These are phyloP conservation scores for Epistrophe grossulariae DNA, from an alignment of 2,888 invertebrate genomes.

Conservation along the genomic window DNA sequence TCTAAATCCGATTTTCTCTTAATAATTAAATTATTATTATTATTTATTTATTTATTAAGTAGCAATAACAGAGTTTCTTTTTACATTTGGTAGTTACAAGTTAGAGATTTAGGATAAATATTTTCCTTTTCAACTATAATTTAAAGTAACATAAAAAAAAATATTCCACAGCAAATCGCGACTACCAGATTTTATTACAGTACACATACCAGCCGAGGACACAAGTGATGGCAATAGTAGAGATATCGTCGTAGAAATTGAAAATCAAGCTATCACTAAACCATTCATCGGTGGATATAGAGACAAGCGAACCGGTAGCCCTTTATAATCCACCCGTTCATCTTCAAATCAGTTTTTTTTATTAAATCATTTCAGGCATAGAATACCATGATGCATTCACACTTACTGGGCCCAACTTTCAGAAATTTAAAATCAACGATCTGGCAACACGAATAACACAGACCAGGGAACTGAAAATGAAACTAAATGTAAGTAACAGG, in stretches of 20 bases:
- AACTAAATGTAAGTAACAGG: slow-evolving; percentile 82
- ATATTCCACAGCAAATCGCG: slow-evolving; percentile 80
- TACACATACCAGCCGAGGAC: slow-evolving; percentile 84
- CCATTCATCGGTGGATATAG: slow-evolving; percentile 92
- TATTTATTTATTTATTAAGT: no score
- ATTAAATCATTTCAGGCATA: slow-evolving; percentile 82
- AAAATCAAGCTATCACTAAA: slow-evolving; percentile 87
- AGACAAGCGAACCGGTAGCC: slow-evolving; percentile 87
- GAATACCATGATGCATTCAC: slow-evolving; percentile 93
- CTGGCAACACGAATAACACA: slow-evolving; percentile 86
- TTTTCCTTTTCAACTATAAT: no score
- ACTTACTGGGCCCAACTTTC: slow-evolving; percentile 87
- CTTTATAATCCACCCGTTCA: not conserved
- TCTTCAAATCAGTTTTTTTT: slow-evolving; percentile 26
- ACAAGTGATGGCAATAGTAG: slow-evolving; percentile 81
- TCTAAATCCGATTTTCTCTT: no score
- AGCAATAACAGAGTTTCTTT: no score
- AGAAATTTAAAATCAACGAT: slow-evolving; percentile 79
- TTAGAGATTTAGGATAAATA: no score
- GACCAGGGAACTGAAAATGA: slow-evolving; percentile 84
- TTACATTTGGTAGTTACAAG: no score
- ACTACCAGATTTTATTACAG: slow-evolving; percentile 86
- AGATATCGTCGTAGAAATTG: slow-evolving; percentile 86
- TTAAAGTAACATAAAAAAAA: no score
- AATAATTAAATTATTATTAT: no score